phyloP scores from a whole-genome alignment of 2,113 vertebrate genomes.

The Sitta europaea region DNA sequence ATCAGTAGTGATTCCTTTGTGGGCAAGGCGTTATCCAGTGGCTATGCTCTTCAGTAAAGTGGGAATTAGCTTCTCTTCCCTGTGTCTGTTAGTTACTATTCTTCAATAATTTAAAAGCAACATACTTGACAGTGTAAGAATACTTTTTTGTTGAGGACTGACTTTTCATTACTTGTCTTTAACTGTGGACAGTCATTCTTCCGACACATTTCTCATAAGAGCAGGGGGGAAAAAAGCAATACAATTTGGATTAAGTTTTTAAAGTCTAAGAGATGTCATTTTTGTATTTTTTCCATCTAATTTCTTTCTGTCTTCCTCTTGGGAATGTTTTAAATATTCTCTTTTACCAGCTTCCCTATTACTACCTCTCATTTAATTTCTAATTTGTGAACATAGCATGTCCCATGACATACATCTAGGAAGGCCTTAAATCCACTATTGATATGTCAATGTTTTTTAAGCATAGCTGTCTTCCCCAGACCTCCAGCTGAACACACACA shows the following conservation, averaged over 20 bases:
- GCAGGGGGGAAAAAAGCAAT: background rate
- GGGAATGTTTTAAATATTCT: background rate
- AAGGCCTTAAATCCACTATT: background rate
- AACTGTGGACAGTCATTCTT: background rate
- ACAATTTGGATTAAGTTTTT: background rate
- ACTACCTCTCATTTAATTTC: background rate
- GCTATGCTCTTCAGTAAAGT: background rate
- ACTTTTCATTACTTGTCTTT: background rate
- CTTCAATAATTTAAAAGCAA: background rate
- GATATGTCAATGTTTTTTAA: background rate
- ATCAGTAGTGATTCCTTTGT: background rate
- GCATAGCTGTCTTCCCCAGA: background rate
- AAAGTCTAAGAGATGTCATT: background rate
- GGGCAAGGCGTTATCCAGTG: background rate
- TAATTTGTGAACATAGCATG: background rate
- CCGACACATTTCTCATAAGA: background rate
- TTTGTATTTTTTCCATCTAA: background rate
- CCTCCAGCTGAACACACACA: background rate
- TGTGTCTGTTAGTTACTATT: background rate
- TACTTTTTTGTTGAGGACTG: background rate
- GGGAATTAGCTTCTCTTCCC: background rate
- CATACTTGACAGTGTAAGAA: background rate
- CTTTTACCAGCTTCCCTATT: background rate
- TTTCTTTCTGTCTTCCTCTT: background rate
- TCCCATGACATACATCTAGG: background rate